Conservation (phyloP, 2,888 invertebrate species). For the Diaprepes abbreviatus region DNA sequence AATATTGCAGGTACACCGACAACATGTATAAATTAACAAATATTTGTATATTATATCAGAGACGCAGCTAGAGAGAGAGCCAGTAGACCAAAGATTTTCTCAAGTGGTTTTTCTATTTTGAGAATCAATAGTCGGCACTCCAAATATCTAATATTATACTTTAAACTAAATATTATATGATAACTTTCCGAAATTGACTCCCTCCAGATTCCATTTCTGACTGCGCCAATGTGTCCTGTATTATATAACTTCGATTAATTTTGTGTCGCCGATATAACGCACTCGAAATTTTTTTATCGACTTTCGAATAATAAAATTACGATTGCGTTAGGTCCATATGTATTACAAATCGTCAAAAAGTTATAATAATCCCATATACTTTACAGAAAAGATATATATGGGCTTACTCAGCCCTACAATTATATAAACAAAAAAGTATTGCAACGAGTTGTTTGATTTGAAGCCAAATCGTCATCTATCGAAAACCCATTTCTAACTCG, state of each 20-base stretch:
- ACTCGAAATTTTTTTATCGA: background rate
- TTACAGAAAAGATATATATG: slow-evolving; percentile 41
- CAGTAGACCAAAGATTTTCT: no score
- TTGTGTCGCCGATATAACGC: slow-evolving; percentile 2
- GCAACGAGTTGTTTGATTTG: slow-evolving; percentile 38
- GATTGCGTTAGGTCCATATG: slow-evolving; percentile 40
- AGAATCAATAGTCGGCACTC: no score
- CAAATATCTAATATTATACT: no score
- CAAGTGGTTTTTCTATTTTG: no score
- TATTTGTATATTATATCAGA: slow-evolving; percentile 1
- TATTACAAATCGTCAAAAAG: slow-evolving; percentile 41
- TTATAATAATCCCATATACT: slow-evolving; percentile 43
- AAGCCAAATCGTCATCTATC: slow-evolving; percentile 2
- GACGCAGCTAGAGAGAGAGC: no score
- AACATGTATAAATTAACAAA: slow-evolving; percentile 32
- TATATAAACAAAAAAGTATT: slow-evolving; percentile 48
- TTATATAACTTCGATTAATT: background rate
- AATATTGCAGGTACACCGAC: slow-evolving; percentile 40
- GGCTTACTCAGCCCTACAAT: slow-evolving; percentile 37
- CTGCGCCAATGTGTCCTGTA: no score
- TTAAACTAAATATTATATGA: no score
- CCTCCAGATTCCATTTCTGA: no score
- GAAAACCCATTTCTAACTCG: background rate
- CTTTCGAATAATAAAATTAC: slow-evolving; percentile 11
- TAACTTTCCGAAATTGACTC: no score